These are phyloP conservation scores for Hypolimnas misippus DNA, from an alignment of 2,888 invertebrate genomes.

Conservation along the genomic window DNA sequence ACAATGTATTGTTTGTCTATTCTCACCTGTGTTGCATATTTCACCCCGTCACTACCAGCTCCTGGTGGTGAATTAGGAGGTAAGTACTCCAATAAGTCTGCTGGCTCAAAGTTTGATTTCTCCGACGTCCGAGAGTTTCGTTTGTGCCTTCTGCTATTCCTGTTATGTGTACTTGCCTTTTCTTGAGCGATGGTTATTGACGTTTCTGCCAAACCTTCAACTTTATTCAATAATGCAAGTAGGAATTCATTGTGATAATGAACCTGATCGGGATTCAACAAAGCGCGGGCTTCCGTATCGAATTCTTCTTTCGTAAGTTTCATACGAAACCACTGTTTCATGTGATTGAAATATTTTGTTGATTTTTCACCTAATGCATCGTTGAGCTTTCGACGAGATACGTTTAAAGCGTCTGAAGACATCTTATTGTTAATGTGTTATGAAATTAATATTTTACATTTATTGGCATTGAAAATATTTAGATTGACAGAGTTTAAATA, in stretches of 20 bases:
- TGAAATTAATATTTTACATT: too few species aligned
- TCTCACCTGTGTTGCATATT: slow-evolving; percentile 76
- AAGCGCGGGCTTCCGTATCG: slow-evolving; percentile 89
- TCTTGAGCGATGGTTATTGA: slow-evolving; percentile 74
- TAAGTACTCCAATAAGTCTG: slow-evolving; percentile 85
- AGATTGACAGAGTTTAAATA: too few species aligned
- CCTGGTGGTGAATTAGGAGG: slow-evolving; percentile 81
- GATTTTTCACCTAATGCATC: slow-evolving; percentile 87
- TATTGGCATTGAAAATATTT: too few species aligned
- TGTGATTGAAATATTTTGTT: slow-evolving; percentile 87
- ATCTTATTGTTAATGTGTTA: too few species aligned
- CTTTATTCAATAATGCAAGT: slow-evolving; percentile 90
- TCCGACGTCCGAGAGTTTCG: slow-evolving; percentile 83
- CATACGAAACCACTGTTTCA: slow-evolving; percentile 90
- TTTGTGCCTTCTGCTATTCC: slow-evolving; percentile 78
- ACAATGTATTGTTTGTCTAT: background rate
- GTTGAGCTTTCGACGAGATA: slow-evolving; percentile 85
- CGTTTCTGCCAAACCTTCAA: slow-evolving; percentile 79
- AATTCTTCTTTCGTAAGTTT: slow-evolving; percentile 93
- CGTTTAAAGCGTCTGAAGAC: slow-evolving; percentile 78
- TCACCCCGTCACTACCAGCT: slow-evolving; percentile 78
- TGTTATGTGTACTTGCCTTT: slow-evolving; percentile 69
- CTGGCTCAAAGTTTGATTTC: slow-evolving; percentile 85
- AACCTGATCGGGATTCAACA: slow-evolving; percentile 89
- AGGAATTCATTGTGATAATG: slow-evolving; percentile 94